A percentile compares a stretch with the other conserved stretches of the same genome.
Evolutionary conservation across 2,888 invertebrate genomes (phyloP).

Genomic region (Chrysomela aeneicollis): DNA sequence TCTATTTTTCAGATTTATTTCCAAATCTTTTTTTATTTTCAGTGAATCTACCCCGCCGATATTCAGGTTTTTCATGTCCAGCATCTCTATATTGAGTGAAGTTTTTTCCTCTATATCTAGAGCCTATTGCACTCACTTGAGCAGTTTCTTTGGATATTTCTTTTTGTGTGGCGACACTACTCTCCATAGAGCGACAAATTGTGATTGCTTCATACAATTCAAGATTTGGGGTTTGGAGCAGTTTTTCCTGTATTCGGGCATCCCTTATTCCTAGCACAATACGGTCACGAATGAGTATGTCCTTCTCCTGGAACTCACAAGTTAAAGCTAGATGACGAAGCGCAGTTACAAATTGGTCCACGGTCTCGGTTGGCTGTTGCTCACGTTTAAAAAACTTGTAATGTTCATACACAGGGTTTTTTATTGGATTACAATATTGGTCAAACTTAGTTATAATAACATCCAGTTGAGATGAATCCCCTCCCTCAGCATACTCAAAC

Average conservation of each 20-base stretch:
- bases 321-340: constrained; percentile 32
- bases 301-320: constrained; percentile 38
- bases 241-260: constrained; percentile 20
- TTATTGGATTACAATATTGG: constrained; percentile 36
- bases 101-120: too few species aligned
- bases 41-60: too few species aligned
- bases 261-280: constrained; percentile 28
- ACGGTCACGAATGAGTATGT: constrained; percentile 25
- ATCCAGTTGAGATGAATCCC: constrained; percentile 21
- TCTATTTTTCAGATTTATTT: too few species aligned
- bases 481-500: constrained; percentile 23
- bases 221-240: constrained; percentile 17
- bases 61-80: too few species aligned
- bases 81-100: too few species aligned
- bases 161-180: neutral
- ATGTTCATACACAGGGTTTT: constrained; percentile 39
- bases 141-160: neutral
- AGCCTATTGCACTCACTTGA: neutral
- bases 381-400: constrained; percentile 42
- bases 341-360: constrained; percentile 37
- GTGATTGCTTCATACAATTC: constrained; percentile 19
- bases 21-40: too few species aligned
- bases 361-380: constrained; percentile 31
- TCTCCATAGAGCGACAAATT: constrained; percentile 29
- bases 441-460: constrained; percentile 31